Evolutionary conservation across 2,888 invertebrate species (phyloP), one percentile per base, ranked within the genome.

Genomic region (Polietes domitor): DNA sequence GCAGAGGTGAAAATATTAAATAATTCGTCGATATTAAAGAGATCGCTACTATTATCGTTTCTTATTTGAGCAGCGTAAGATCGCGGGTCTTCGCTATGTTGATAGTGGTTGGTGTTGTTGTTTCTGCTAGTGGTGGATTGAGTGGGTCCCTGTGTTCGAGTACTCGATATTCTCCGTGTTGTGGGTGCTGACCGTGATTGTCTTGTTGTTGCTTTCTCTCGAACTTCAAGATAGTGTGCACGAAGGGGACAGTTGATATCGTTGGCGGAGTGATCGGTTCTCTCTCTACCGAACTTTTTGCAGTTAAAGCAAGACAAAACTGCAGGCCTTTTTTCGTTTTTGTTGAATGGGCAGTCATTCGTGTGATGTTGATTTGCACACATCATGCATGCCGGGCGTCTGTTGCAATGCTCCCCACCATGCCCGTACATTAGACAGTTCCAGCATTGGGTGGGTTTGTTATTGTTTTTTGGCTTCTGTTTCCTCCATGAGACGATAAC

Each of bases 341-440:
- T 58, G 1, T 24, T 26, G 6, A 58, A 15, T n/a, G 58, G 28
- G 12, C 58, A 58, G 24, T 26, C 26, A 15, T 58, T 58, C 1
- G 58, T 58, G 28, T 58, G 58, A 58, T 58, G 58, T 3, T 58
- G 21, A 15, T 26, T 26, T 28, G 58, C 65, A 19, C 77, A 77
- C n/a, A 55, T 58, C 68, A 76, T 77, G 17, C 77, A 77, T 24
- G 41, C 77, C 37, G 68, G n/a, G 10, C 21, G 53, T 15, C 77
- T 41, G 15, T 47, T 21, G 17, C 77, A 78, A 41, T 73, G 63
- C 15, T 78, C 72, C 10, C 37, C 41, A 5, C 65, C 65, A n/a
- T 78, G 65, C 2, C 72, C 72, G 65, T 72, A 78, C 72, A 78
- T 65, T 41, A 63, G 26, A 41, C 78, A 72, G 26, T 78, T 73